Evolutionary conservation across 2,888 invertebrate species (phyloP).

Genomic region (Scrobipalpa atriplicella): DNA sequence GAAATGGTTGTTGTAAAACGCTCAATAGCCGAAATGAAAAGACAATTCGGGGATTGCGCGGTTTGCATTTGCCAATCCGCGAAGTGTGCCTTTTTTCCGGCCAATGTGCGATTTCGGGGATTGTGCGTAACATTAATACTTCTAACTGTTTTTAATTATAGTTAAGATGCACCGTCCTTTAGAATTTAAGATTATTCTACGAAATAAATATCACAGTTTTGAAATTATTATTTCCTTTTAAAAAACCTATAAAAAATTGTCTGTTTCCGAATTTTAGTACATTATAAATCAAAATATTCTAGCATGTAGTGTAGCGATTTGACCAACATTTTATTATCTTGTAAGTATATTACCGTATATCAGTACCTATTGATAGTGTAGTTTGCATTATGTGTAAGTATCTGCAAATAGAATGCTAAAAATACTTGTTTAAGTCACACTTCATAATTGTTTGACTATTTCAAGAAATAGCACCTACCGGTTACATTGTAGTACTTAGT

Average conservation of each 20-base stretch:
- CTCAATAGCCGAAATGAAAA: no score
- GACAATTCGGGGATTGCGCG: no score
- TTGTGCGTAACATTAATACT: no score
- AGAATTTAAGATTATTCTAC: not conserved
- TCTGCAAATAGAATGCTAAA: not conserved
- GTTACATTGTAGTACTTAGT: no score
- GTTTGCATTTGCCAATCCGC: no score
- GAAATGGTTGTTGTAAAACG: no score
- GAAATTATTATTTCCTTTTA: no score
- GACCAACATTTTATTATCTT: constrained; percentile 4
- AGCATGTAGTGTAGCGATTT: not conserved
- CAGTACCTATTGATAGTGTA: not conserved
- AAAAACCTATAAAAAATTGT: not conserved
- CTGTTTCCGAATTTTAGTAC: constrained; percentile 12
- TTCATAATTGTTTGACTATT: not conserved
- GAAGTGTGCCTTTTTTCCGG: no score
- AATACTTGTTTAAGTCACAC: not conserved
- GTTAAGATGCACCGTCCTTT: constrained; percentile 11
- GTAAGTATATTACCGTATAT: not conserved
- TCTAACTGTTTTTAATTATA: not conserved
- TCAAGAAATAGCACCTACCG: no score
- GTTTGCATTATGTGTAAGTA: not conserved
- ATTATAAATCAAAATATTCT: not conserved
- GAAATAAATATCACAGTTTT: not conserved
- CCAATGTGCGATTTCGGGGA: no score